A percentile compares a stretch with the other conserved stretches of the same genome.
phyloP scores from a whole-genome alignment of 2,797 vertebrate genomes.

The Anniella stebbinsi region DNA sequence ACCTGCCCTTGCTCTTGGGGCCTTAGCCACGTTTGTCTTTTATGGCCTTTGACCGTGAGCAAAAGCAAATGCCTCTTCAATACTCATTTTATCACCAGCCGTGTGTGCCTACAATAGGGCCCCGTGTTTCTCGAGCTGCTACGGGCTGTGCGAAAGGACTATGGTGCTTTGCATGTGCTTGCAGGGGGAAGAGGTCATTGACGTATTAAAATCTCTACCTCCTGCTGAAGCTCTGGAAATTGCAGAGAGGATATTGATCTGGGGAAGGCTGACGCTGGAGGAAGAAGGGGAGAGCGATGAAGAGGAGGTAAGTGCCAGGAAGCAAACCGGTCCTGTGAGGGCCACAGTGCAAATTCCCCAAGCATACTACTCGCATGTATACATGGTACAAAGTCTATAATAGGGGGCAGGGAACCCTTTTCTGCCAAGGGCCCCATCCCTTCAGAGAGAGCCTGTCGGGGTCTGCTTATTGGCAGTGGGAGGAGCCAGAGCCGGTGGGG shows the following conservation, averaged over 20 bases:
- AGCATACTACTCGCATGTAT: too few species aligned
- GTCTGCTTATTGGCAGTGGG: too few species aligned
- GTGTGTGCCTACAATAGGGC: neutral
- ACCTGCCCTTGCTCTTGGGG: neutral
- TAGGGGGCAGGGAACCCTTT: too few species aligned
- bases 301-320: conserved; percentile 83
- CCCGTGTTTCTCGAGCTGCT: neutral
- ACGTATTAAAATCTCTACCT: conserved; percentile 84
- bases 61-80: neutral
- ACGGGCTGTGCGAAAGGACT: too few species aligned
- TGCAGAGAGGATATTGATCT: conserved; percentile 85
- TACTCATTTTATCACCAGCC: neutral
- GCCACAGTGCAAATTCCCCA: too few species aligned
- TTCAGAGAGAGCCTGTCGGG: neutral
- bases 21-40: too few species aligned
- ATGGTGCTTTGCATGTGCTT: neutral
- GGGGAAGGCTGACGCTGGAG: conserved; percentile 87
- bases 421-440: neutral
- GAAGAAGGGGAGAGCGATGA: conserved; percentile 83
- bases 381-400: neutral
- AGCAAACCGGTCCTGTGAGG: neutral
- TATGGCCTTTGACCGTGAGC: neutral
- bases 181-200: conserved; percentile 86
- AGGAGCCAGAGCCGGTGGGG: neutral
- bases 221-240: conserved; percentile 82